Evolutionary conservation across 1,140 invertebrate species (phyloP).

Genomic region (Diuraphis noxia): DNA sequence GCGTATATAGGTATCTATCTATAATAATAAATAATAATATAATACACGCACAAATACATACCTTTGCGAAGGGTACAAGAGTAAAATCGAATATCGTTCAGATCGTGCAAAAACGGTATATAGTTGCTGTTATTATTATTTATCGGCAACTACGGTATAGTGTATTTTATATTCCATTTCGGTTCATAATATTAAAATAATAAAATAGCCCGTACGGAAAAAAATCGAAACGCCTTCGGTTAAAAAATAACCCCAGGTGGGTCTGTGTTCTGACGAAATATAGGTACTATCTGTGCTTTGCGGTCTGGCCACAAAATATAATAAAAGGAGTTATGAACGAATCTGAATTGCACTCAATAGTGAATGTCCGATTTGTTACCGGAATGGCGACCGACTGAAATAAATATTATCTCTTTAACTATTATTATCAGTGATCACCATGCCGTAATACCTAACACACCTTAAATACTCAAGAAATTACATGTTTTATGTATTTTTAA

Average conservation of each 20-base stretch:
- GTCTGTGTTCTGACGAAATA: not conserved
- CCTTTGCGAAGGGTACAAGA: not conserved
- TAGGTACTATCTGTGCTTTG: not conserved
- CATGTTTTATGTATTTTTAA: no score
- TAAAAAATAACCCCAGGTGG: not conserved
- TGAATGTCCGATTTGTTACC: not conserved
- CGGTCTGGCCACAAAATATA: not conserved
- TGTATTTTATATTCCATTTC: not conserved
- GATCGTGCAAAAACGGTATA: not conserved
- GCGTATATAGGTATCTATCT: not conserved
- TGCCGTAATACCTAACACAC: no score
- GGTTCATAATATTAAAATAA: conserved; percentile 2
- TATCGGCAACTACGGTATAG: not conserved
- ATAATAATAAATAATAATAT: conserved; percentile 13
- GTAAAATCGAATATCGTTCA: conserved; percentile 3
- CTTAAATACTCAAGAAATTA: no score
- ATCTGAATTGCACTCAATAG: not conserved
- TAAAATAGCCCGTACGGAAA: not conserved
- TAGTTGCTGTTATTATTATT: conserved; percentile 10
- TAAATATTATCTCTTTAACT: no score
- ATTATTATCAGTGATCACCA: no score
- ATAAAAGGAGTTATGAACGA: not conserved
- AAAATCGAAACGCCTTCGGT: not conserved
- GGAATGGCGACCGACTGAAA: not conserved
- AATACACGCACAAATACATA: not conserved